Evolutionary conservation across 1,140 invertebrate genomes (phyloP), one percentile per base, ranked within the genome.

Genomic region (Caenorhabditis brenneri): DNA sequence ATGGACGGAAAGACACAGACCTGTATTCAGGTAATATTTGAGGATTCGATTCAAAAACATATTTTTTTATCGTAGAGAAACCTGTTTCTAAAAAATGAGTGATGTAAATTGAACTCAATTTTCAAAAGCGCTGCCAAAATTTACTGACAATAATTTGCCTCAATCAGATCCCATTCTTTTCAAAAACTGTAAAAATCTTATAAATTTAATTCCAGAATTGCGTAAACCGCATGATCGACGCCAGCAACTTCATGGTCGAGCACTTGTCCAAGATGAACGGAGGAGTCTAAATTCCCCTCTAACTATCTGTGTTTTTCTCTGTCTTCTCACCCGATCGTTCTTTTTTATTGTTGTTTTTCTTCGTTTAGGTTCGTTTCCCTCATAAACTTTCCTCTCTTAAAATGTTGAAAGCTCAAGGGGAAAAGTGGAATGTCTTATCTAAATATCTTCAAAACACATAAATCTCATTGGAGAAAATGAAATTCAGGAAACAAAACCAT

Each of bases 161-260:
- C n/a, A n/a, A n/a, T n/a, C n/a, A n/a, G n/a, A n/a, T n/a, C n/a
- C n/a, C n/a, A n/a, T n/a, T n/a, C n/a, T n/a, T n/a, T n/a, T n/a
- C n/a, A n/a, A n/a, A n/a, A n/a, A n/a, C n/a, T n/a, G n/a, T n/a
- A n/a, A n/a, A n/a, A n/a, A n/a, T n/a, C n/a, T n/a, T n/a, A n/a
- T n/a, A n/a, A n/a, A n/a, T n/a, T n/a, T n/a, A n/a, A n/a, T 85
- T 89, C 39, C 36, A 86, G 39, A 90, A 90, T 80, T 90, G 89
- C 65, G 90, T 90, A n/a, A 87, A 90, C 49, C 89, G 90, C n/a
- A 91, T 90, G 88, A 82, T 90, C 49, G 89, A 90, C 58, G 89
- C 89, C 15, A 87, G 86, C 36, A 86, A 88, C 55, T 89, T 90
- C 58, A 91, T 90, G 88, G 88, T 91, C 27, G 85, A 91, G 31